Conservation (phyloP, 2,113 vertebrate genomes). For the Mesitornis unicolor region DNA sequence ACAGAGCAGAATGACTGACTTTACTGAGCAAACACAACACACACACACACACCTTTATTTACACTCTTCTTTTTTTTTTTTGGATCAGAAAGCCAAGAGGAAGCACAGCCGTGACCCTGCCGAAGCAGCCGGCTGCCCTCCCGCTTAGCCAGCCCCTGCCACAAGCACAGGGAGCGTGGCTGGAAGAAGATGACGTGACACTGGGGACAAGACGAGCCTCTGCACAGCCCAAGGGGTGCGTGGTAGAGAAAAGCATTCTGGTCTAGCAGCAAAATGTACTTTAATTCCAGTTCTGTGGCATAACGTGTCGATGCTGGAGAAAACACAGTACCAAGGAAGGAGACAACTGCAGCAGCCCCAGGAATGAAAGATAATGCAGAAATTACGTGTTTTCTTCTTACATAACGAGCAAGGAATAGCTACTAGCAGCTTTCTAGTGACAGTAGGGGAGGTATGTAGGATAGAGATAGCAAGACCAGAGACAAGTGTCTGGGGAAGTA, state of each 20-base stretch:
- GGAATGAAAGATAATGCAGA: conserved; percentile 17
- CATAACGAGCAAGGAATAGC: not conserved
- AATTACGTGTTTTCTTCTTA: not conserved
- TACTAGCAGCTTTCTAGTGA: not conserved
- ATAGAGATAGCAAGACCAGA: not conserved
- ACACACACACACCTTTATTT: not conserved
- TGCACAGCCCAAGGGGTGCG: not conserved
- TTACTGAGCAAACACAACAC: not conserved
- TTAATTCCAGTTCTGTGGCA: not conserved
- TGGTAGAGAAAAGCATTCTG: not conserved
- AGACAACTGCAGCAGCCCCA: not conserved
- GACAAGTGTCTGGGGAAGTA: not conserved
- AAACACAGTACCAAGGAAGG: not conserved
- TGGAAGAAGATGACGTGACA: not conserved
- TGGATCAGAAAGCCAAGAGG: not conserved
- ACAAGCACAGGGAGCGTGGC: not conserved
- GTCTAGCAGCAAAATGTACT: not conserved
- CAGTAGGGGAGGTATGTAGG: not conserved
- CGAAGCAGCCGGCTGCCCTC: not conserved
- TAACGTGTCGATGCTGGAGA: not conserved
- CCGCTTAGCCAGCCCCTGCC: not conserved
- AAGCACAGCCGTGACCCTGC: not conserved
- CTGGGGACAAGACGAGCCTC: not conserved
- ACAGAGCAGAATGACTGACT: not conserved
- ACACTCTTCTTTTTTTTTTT: not conserved